Evolutionary conservation across 1,140 invertebrate genomes (phyloP).

Genomic region (Drosophila auraria): DNA sequence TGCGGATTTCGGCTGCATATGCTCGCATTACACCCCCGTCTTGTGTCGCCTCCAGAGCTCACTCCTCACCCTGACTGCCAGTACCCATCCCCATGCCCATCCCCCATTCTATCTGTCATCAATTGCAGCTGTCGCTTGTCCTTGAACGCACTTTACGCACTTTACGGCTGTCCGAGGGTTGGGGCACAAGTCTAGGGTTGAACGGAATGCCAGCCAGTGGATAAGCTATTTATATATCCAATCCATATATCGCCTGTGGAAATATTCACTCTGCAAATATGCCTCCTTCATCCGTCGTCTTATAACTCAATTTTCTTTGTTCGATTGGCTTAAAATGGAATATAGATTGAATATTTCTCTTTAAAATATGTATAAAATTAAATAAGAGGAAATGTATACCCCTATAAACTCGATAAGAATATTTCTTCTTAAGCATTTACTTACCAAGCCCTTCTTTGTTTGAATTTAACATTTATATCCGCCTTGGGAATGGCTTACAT

Average conservation of each 20-base stretch:
- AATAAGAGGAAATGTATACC: background rate
- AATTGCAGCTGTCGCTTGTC: constrained; percentile 62
- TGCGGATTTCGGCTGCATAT: constrained; percentile 37
- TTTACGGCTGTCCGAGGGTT: constrained; percentile 2
- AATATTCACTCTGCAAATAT: background rate
- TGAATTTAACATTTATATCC: background rate
- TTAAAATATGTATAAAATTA: background rate
- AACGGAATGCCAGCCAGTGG: constrained; percentile 22
- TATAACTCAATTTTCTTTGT: constrained; percentile 17
- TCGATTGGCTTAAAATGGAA: background rate
- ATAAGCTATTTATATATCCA: constrained; percentile 38
- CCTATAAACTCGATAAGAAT: background rate
- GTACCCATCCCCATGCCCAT: background rate
- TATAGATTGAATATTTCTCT: background rate
- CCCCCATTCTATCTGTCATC: constrained; percentile 46
- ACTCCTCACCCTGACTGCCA: background rate
- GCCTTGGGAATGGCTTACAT: background rate
- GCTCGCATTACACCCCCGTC: constrained; percentile 38
- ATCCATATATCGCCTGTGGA: constrained; percentile 11
- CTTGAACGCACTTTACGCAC: constrained; percentile 79
- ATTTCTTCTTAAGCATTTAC: background rate
- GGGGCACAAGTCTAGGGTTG: constrained; percentile 28
- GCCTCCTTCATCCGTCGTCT: background rate
- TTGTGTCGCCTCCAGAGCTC: constrained; percentile 6
- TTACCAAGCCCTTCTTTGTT: constrained; percentile 3